Evolutionary conservation across 2,797 vertebrate species (phyloP).

Genomic region (Sardinella longiceps): DNA sequence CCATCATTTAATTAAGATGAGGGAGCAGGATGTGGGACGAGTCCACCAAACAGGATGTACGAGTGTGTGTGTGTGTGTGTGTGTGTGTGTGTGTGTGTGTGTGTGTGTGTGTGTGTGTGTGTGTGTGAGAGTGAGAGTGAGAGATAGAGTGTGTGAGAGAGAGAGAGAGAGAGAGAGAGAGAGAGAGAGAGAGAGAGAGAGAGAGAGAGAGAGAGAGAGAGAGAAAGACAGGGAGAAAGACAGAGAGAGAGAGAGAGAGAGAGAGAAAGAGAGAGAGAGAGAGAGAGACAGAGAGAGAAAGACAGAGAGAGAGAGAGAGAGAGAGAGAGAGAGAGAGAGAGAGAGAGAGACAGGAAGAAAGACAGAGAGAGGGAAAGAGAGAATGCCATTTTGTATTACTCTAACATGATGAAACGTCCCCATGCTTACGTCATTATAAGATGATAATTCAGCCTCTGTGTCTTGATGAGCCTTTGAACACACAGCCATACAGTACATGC

Average conservation of each 20-base stretch:
- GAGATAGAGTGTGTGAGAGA: not conserved
- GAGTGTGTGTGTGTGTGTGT: not conserved
- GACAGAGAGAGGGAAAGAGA: not conserved
- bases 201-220: no score
- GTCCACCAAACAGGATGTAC: not conserved
- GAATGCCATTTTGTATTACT: not conserved
- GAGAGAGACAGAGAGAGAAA: not conserved
- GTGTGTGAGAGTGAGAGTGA: not conserved
- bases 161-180: not conserved
- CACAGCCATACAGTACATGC: not conserved
- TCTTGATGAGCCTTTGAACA: not conserved
- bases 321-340: no score
- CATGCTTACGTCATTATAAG: not conserved
- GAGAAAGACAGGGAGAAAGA: no score
- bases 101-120: slow-evolving; percentile 6
- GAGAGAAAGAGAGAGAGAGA: not conserved
- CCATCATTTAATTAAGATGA: slow-evolving; percentile 17
- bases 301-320: not conserved
- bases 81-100: slow-evolving; percentile 10
- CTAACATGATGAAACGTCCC: not conserved
- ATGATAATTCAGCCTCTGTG: not conserved
- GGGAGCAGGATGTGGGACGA: not conserved
- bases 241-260: no score
- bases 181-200: not conserved
- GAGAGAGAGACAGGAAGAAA: no score